These are phyloP conservation scores for Sceloporus tristichus DNA, from an alignment of 2,113 vertebrate species.

Conservation along the genomic window DNA sequence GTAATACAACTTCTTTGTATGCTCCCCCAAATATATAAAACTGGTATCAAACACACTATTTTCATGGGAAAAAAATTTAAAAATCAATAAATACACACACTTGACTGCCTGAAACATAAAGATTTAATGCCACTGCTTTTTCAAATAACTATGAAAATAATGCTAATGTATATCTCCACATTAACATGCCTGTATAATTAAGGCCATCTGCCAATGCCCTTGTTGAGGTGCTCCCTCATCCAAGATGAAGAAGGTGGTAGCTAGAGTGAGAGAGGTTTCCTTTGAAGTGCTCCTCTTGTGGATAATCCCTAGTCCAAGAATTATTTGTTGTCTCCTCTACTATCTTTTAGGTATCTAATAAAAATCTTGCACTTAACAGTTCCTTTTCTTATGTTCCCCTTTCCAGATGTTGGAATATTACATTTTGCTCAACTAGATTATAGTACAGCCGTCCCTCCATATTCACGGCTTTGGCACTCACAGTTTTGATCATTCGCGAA, in stretches of 20 bases:
- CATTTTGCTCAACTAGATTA: background rate
- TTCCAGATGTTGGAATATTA: background rate
- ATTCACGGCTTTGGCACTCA: too few species aligned
- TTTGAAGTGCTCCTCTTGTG: background rate
- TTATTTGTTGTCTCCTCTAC: background rate
- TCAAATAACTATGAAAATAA: background rate
- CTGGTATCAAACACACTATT: background rate
- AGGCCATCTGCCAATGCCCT: background rate
- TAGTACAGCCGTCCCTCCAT: background rate
- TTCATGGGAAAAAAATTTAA: background rate
- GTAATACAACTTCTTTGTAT: background rate
- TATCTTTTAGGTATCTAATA: too few species aligned
- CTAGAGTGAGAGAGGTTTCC: background rate
- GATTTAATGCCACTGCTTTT: background rate
- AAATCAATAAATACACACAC: background rate
- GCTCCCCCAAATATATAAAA: background rate
- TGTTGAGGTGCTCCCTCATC: background rate
- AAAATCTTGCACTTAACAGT: background rate
- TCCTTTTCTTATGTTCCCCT: too few species aligned
- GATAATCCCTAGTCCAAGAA: background rate
- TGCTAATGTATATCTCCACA: background rate
- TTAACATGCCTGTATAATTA: background rate
- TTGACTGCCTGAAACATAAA: background rate
- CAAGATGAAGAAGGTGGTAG: background rate
- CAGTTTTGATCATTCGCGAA: too few species aligned